These are phyloP conservation scores for Melanotaenia duboulayi DNA, from an alignment of 2,113 vertebrate genomes.

Conservation along the genomic window DNA sequence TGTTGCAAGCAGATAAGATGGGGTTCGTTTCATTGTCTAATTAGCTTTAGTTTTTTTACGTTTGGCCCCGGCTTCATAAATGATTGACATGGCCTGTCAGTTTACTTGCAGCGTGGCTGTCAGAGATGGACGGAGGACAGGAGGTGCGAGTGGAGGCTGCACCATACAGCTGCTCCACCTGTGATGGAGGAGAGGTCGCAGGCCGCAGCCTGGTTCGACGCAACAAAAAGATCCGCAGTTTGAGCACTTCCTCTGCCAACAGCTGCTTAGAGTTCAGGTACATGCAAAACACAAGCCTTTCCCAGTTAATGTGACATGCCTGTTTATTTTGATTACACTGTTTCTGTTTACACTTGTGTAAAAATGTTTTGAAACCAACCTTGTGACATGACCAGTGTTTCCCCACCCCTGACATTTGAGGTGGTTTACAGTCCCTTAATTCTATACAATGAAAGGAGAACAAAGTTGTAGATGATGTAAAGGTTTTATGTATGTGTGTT, in stretches of 20 bases:
- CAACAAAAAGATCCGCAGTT: conserved; percentile 89
- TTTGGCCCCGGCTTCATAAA: neutral
- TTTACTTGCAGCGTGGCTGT: conserved; percentile 25
- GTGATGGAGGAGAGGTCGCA: conserved; percentile 82
- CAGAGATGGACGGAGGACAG: conserved; percentile 65
- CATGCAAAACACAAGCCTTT: neutral
- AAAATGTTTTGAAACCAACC: conserved; percentile 3
- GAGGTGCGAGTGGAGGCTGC: conserved; percentile 76
- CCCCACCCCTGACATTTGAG: conserved; percentile 20
- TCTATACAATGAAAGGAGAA: neutral
- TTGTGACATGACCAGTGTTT: conserved; percentile 31
- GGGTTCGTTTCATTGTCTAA: neutral
- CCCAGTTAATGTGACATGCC: too few species aligned
- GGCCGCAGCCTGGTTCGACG: conserved; percentile 70
- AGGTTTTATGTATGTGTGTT: neutral
- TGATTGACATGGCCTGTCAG: conserved; percentile 1
- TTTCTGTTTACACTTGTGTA: neutral
- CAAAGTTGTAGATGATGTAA: conserved; percentile 3
- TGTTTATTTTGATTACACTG: neutral
- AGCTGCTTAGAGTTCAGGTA: conserved; percentile 91
- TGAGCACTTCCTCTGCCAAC: conserved; percentile 88
- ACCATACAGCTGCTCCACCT: conserved; percentile 83
- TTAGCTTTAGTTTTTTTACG: neutral
- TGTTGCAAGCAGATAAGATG: neutral
- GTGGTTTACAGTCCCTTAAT: neutral